These are phyloP conservation scores for Lomographa bimaculata DNA, from an alignment of 2,888 invertebrate genomes.

Conservation along the genomic window DNA sequence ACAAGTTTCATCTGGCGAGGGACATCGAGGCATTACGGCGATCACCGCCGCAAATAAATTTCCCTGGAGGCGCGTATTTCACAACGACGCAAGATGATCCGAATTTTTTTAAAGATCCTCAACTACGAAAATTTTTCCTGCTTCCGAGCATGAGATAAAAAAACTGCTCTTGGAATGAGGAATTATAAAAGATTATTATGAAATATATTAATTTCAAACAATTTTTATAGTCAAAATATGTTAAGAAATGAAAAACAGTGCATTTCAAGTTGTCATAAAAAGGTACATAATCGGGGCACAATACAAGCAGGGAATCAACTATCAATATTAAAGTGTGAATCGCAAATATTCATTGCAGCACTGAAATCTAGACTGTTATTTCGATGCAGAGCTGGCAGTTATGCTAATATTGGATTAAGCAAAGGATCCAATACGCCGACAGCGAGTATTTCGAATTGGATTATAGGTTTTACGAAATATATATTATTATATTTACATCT, in stretches of 20 bases:
- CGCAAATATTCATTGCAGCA: conserved; percentile 1
- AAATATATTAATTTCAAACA: no score
- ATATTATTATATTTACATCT: conserved; percentile 24
- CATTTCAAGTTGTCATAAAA: no score
- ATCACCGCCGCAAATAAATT: conserved; percentile 70
- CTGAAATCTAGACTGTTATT: conserved; percentile 19
- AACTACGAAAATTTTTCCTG: conserved; percentile 40
- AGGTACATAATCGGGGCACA: no score
- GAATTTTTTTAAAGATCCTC: conserved; percentile 62
- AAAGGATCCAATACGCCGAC: conserved; percentile 17
- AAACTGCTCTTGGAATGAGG: conserved; percentile 9
- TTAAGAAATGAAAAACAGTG: no score
- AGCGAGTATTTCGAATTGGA: conserved; percentile 15
- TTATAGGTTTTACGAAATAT: conserved; percentile 17
- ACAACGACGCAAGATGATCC: conserved; percentile 59
- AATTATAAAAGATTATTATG: no score
- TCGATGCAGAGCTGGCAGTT: conserved; percentile 15
- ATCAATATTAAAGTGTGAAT: no score
- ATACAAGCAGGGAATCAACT: no score
- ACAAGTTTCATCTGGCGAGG: conserved; percentile 36
- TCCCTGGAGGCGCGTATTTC: conserved; percentile 74
- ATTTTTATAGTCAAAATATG: no score
- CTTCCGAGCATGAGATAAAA: conserved; percentile 32
- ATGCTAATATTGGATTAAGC: conserved; percentile 25
- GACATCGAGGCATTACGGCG: conserved; percentile 66